Conservation (phyloP, 2,888 invertebrate genomes). For the Andrena chrysosceles region DNA sequence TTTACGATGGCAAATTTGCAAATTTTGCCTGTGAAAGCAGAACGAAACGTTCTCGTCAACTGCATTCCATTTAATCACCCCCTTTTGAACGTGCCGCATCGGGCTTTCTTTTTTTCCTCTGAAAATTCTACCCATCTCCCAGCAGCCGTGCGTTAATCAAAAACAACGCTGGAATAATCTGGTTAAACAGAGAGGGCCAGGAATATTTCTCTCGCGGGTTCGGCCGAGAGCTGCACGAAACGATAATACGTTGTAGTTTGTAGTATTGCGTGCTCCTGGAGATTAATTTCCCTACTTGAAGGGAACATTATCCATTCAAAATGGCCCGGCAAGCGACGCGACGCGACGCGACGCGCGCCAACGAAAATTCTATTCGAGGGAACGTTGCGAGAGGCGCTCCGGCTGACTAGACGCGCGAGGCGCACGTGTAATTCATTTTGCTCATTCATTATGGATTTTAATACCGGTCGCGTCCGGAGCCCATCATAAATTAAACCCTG, state of each 20-base stretch:
- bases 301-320: slow-evolving; percentile 11
- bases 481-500: slow-evolving; percentile 67
- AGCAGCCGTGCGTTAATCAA: not conserved
- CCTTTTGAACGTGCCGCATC: not conserved
- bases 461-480: slow-evolving; percentile 57
- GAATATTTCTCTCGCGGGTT: not conserved
- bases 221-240: not conserved
- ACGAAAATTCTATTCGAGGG: slow-evolving; percentile 42
- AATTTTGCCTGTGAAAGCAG: not conserved
- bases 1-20: too few species aligned
- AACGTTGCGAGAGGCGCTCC: slow-evolving; percentile 29
- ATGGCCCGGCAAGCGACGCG: not conserved
- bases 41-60: not conserved
- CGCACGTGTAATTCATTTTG: slow-evolving; percentile 67
- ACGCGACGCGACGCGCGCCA: not conserved
- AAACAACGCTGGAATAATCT: not conserved
- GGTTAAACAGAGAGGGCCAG: not conserved
- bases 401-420: slow-evolving; percentile 38
- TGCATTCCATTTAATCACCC: not conserved
- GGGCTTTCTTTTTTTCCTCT: not conserved
- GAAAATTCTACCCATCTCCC: not conserved
- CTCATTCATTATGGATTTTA: slow-evolving; percentile 73
- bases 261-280: not conserved
- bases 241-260: not conserved
- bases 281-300: slow-evolving; percentile 34